phyloP scores from a whole-genome alignment of 2,797 vertebrate species.

The Karalla daura region DNA sequence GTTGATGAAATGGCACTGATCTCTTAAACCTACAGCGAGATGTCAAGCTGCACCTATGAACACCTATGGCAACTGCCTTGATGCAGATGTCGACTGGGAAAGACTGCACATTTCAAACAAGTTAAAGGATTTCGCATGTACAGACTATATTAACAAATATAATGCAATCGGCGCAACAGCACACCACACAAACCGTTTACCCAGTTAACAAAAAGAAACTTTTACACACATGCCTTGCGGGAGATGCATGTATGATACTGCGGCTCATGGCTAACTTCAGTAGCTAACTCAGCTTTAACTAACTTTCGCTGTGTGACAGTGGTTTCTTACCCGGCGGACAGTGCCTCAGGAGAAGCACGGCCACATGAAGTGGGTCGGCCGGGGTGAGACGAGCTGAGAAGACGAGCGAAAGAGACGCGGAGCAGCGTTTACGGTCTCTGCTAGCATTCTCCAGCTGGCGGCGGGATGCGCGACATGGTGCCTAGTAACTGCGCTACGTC shows the following conservation, averaged over 20 bases:
- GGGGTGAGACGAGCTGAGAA: not conserved
- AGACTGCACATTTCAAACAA: not conserved
- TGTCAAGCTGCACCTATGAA: not conserved
- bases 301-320: not conserved
- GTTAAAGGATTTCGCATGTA: not conserved
- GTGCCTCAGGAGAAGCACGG: not conserved
- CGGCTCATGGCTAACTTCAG: not conserved
- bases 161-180: not conserved
- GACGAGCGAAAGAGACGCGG: not conserved
- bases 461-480: conserved; percentile 10
- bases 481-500: conserved; percentile 74
- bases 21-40: not conserved
- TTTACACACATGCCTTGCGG: not conserved
- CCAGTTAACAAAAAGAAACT: not conserved
- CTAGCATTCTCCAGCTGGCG: not conserved
- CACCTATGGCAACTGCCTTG: not conserved
- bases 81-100: not conserved
- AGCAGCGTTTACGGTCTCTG: not conserved
- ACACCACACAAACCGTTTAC: no score
- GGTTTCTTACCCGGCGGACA: conserved; percentile 4
- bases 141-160: not conserved
- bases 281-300: conserved; percentile 20
- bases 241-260: not conserved
- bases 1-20: not conserved
- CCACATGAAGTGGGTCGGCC: not conserved